Evolutionary conservation across 2,113 vertebrate genomes (phyloP), one percentile per base, ranked within the genome.

Genomic region (Pluvianellus socialis): DNA sequence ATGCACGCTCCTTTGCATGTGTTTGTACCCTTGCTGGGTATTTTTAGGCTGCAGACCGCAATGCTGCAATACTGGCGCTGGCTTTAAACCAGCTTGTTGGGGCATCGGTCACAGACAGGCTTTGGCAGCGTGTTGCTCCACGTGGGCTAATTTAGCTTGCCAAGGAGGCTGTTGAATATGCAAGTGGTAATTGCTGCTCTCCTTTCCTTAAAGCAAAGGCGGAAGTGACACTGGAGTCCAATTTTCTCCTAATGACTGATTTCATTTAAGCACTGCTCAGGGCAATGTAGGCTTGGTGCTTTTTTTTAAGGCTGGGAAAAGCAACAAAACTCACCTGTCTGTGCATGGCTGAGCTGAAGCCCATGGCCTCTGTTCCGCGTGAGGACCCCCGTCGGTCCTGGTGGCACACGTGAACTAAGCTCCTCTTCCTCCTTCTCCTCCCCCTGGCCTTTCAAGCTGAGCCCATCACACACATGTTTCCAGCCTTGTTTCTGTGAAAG

Each of bases 181-280:
- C 87, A 90, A 90, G 84, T 12, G 8, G 58, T 86, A 97, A 96
- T 96, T 97, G 90, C 90, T 85, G 94, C 85, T 94, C 96, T 94
- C 45, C 30, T 93, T 93, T 65, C 94, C 92, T 93, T 94, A 90
- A 90, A 96, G 95, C 87, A 90, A 93, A 91, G 93, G 89, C 44
- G 52, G 93, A 96, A 95, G 71, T 6, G 5, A 82, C 93, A 82
- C 90, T 7, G 2, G 96, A 77, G 81, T 92, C 96, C 66, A 96
- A 90, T 96, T 96, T 97, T 96, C 96, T 96, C 58, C 81, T 96
- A 91, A 96, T 90, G 92, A 62, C 87, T 90, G 94, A 96, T 95
- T 93, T 94, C 35, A 83, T 94, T 92, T 93, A 88, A 92, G 49
- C 81, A 58, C 44, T 93, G 94, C 96, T 96, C 77, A 86, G 90